These are phyloP conservation scores for Cataglyphis altisquamis DNA, from an alignment of 2,888 invertebrate species.

Conservation along the genomic window DNA sequence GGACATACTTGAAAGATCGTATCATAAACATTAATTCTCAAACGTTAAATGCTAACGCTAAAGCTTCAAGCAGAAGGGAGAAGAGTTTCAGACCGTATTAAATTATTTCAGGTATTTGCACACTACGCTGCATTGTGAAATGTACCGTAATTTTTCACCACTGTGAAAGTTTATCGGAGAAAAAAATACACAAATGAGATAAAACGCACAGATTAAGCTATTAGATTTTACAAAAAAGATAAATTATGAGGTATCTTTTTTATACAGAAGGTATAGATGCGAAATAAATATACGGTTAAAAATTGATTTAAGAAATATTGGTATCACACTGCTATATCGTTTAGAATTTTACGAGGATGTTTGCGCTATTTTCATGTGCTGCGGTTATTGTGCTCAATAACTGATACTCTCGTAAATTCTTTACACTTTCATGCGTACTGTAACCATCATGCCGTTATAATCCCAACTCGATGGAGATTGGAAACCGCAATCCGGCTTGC, in stretches of 20 bases:
- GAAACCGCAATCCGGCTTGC: neutral
- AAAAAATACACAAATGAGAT: neutral
- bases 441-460: neutral
- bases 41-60: slow-evolving; percentile 37
- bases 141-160: neutral
- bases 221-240: neutral
- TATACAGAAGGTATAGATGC: neutral
- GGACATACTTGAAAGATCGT: slow-evolving; percentile 59
- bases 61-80: neutral
- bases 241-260: neutral
- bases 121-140: neutral
- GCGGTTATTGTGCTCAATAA: neutral
- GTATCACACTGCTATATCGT: neutral
- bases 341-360: neutral
- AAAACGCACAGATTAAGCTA: neutral
- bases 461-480: slow-evolving; percentile 7
- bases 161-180: neutral
- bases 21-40: slow-evolving; percentile 70
- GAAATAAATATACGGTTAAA: neutral
- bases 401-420: neutral
- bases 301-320: neutral
- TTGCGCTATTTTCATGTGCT: neutral
- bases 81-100: slow-evolving; percentile 33
- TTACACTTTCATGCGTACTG: slow-evolving; percentile 6
- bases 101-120: slow-evolving; percentile 36